These are phyloP conservation scores for Reticulitermes lucifugus DNA, from an alignment of 2,888 invertebrate genomes.

Conservation along the genomic window DNA sequence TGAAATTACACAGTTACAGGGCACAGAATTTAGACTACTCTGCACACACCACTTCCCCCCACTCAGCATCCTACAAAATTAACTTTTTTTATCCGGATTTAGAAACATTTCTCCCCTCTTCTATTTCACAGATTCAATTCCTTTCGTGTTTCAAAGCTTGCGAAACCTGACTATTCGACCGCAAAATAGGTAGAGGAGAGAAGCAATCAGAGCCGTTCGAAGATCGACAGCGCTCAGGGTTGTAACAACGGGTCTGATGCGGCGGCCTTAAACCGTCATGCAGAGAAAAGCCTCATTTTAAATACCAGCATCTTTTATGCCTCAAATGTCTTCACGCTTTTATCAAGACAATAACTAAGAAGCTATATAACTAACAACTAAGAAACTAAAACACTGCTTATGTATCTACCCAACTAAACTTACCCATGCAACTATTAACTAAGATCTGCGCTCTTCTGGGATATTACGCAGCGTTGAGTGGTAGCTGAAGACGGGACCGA, in stretches of 20 bases:
- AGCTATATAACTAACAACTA: too few species aligned
- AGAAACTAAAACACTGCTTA: too few species aligned
- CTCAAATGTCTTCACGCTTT: too few species aligned
- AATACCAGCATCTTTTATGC: too few species aligned
- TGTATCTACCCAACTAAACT: too few species aligned
- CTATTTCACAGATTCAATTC: conserved; percentile 5
- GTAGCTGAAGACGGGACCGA: too few species aligned
- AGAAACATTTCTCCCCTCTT: neutral
- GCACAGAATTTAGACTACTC: neutral
- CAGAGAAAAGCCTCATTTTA: too few species aligned
- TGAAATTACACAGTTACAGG: neutral
- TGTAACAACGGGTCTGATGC: neutral
- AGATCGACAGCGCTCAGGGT: neutral
- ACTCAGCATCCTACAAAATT: neutral
- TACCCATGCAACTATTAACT: too few species aligned
- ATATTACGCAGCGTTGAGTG: too few species aligned
- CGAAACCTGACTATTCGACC: conserved; percentile 7
- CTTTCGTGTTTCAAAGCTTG: neutral
- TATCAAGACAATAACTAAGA: too few species aligned
- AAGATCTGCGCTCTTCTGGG: too few species aligned
- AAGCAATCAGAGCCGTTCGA: neutral
- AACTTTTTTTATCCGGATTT: neutral
- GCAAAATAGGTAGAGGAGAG: neutral
- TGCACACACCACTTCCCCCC: neutral
- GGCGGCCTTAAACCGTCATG: neutral